phyloP scores from a whole-genome alignment of 1,140 invertebrate species.

The Conus betulinus region DNA sequence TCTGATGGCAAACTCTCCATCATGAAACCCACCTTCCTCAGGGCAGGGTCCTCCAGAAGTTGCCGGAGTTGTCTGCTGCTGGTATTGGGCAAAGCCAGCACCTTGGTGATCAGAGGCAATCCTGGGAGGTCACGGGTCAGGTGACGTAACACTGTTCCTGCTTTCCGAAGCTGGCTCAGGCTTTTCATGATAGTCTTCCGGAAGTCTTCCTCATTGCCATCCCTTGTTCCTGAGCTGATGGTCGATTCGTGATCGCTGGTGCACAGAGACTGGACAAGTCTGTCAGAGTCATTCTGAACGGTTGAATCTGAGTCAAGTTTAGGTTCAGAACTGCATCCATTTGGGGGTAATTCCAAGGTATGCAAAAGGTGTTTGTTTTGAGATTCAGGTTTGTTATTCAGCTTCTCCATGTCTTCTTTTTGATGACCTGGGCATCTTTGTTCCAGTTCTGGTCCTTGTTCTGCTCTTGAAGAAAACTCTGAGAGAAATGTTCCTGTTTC shows the following conservation, averaged over 20 bases:
- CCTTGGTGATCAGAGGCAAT: neutral
- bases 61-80: neutral
- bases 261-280: neutral
- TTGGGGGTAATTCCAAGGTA: neutral
- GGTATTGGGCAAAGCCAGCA: neutral
- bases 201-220: neutral
- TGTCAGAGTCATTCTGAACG: neutral
- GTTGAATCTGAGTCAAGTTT: neutral
- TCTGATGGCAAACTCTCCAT: too few species aligned
- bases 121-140: neutral
- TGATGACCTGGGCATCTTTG: neutral
- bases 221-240: neutral
- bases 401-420: neutral
- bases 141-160: slow-evolving; percentile 13
- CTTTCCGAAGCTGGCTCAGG: slow-evolving; percentile 7
- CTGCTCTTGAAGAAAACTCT: neutral
- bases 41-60: neutral
- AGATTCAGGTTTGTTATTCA: neutral
- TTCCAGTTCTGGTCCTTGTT: too few species aligned
- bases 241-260: neutral
- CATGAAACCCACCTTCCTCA: neutral
- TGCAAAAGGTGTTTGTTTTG: neutral
- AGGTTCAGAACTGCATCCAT: neutral
- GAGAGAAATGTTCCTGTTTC: neutral
- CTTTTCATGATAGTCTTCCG: neutral